Evolutionary conservation across 1,140 invertebrate species (phyloP), one percentile per base, ranked within the genome.

Genomic region (Bombus superbus): DNA sequence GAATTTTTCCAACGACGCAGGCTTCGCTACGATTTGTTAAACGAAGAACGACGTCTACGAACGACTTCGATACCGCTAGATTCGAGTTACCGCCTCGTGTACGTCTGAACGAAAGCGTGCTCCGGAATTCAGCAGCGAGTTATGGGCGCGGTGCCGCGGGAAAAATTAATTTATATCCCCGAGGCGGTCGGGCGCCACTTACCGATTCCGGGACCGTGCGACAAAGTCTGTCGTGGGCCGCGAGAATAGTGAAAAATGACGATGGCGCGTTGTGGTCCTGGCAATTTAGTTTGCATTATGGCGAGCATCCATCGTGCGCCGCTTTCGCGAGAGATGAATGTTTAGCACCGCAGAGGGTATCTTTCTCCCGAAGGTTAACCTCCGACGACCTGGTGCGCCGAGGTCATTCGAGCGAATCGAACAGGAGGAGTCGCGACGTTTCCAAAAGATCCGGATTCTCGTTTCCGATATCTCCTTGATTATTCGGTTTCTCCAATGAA

Each of bases 221-320:
- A 57, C 81, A 40, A 68, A 75, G 47, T 40, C 59, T 72, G 64
- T 71, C 64, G 64, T 13, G 35, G 71, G 38, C 10, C 74, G 66
- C n/a, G 75, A 66, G 85, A 89, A 89, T 89, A 28, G 88, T 89
- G 88, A 89, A 89, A 89, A 89, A 89, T 83, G n/a, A 84, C 44
- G 53, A 59, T n/a, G 59, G 59, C 80, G 76, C 73, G 76, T 87
- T 64, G 83, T 73, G 83, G 86, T 62, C 77, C 68, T 68, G 81
- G 85, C 82, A 89, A 90, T 92, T 92, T 83, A 90, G 90, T 91
- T 91, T 88, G 90, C 90, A 90, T 91, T 89, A 92, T 91, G 86
- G 89, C 35, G 87, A 85, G 75, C 90, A 91, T 91, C 91, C 80
- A 90, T 92, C 87, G 85, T 80, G 72, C 25, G 32, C 47, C 73